Percentiles rank a stretch among this genome's conserved stretches.
Conservation (phyloP, 2,797 vertebrate species). For the Brachymystax lenok region DNA sequence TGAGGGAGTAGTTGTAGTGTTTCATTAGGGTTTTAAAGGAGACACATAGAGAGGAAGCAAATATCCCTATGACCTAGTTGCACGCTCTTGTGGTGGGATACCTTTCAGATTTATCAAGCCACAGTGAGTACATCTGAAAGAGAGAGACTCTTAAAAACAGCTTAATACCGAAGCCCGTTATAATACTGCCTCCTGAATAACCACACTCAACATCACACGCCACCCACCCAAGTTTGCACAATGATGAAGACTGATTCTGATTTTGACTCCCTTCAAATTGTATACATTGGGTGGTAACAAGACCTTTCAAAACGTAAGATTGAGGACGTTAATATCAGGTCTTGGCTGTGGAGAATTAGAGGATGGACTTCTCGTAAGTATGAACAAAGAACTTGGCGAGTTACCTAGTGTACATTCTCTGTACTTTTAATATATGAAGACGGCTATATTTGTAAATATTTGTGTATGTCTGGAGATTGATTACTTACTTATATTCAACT, state of each 20-base stretch:
- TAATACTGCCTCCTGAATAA: neutral
- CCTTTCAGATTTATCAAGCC: neutral
- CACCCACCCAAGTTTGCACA: constrained; percentile 9
- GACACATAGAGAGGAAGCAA: neutral
- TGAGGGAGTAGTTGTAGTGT: neutral
- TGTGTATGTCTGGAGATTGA: constrained; percentile 40
- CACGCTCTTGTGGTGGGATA: neutral
- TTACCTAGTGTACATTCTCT: constrained; percentile 1
- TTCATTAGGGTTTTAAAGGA: neutral
- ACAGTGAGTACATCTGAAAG: neutral
- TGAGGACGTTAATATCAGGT: constrained; percentile 15
- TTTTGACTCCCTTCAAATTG: constrained; percentile 6
- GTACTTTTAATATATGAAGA: neutral
- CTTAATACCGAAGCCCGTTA: neutral
- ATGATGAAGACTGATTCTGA: neutral
- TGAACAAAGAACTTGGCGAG: constrained; percentile 5
- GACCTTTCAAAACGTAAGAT: constrained; percentile 25
- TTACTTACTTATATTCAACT: constrained; percentile 29
- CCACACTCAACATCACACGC: neutral
- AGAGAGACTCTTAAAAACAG: neutral
- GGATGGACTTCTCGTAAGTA: constrained; percentile 7
- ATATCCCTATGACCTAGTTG: neutral
- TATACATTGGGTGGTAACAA: constrained; percentile 21
- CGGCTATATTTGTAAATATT: constrained; percentile 10
- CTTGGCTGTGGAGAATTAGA: constrained; percentile 8